Base-by-base conservation (phyloP, 2,888 invertebrate species). In the Tipula lateralis region DNA sequence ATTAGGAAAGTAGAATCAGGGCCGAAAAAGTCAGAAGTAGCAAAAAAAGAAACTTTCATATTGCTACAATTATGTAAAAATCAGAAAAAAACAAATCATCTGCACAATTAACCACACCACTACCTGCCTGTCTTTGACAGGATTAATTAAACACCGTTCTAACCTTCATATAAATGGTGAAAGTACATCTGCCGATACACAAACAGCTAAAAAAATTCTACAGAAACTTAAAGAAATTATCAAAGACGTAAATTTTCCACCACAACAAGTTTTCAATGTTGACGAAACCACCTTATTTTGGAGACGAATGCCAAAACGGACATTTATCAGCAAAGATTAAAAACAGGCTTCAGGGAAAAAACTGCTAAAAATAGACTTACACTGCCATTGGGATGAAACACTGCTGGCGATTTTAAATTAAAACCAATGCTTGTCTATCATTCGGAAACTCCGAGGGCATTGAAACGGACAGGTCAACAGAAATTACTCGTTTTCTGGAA, bases 401-500 rank as follows among this genome's bases (percentile, higher is more conserved):
- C 50, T 32, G 50, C 50, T 16, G 39, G 86, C n/a, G n/a, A n/a
- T n/a, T n/a, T n/a, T n/a, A n/a, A n/a, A n/a, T n/a, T n/a, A n/a
- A n/a, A n/a, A n/a, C n/a, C n/a, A n/a, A n/a, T n/a, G n/a, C n/a
- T n/a, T n/a, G n/a, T n/a, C n/a, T n/a, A n/a, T n/a, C n/a, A n/a
- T n/a, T n/a, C n/a, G n/a, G n/a, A n/a, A n/a, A n/a, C n/a, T n/a
- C n/a, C n/a, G n/a, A n/a, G n/a, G n/a, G n/a, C n/a, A n/a, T n/a
- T n/a, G n/a, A n/a, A n/a, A n/a, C n/a, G n/a, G n/a, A n/a, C n/a
- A 9, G 85, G 85, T 29, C 87, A 87, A 80, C 84, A 87, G 9
- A 86, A 87, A 85, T 85, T 88, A 30, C 88, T 87, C 30, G 87
- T 87, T 5, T 85, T 86, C 30, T 88, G 87, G 87, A 85, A 85